Evolutionary conservation across 2,797 vertebrate species (phyloP).

Genomic region (Xyrichtys novacula): DNA sequence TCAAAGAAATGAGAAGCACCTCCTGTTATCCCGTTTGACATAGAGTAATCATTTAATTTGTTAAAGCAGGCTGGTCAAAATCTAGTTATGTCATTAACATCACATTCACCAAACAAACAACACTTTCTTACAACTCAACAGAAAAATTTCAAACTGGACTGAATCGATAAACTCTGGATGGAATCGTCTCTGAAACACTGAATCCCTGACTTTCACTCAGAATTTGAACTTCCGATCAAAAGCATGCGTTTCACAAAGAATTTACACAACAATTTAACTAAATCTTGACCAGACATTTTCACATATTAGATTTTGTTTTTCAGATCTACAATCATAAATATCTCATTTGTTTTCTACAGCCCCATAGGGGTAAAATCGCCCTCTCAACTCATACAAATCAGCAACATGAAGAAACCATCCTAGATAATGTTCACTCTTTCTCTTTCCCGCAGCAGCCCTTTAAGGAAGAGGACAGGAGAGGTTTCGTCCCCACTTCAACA

Average conservation of each 20-base stretch:
- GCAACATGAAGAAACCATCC: slow-evolving; percentile 42
- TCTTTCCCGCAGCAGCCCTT: slow-evolving; percentile 59
- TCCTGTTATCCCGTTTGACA: slow-evolving; percentile 38
- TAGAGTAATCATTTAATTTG: slow-evolving; percentile 65
- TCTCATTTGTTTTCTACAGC: slow-evolving; percentile 71
- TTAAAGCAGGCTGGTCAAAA: slow-evolving; percentile 79
- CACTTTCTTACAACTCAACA: slow-evolving; percentile 36
- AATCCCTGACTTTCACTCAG: slow-evolving; percentile 21
- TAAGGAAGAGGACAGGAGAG: slow-evolving; percentile 48
- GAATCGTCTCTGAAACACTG: slow-evolving; percentile 29
- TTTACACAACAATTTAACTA: slow-evolving; percentile 63
- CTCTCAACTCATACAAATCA: slow-evolving; percentile 61
- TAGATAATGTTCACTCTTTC: slow-evolving; percentile 34
- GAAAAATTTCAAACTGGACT: slow-evolving; percentile 24
- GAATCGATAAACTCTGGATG: slow-evolving; percentile 23
- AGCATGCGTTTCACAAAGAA: slow-evolving; percentile 68
- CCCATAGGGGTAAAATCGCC: slow-evolving; percentile 86
- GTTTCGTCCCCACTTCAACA: slow-evolving; percentile 40
- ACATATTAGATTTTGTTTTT: slow-evolving; percentile 59
- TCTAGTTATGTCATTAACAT: slow-evolving; percentile 68
- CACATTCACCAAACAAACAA: slow-evolving; percentile 55
- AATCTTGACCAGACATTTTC: slow-evolving; percentile 76
- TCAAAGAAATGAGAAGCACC: slow-evolving; percentile 25
- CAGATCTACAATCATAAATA: slow-evolving; percentile 82
- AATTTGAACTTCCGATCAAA: slow-evolving; percentile 36